Evolutionary conservation across 53 echinoderm and acorn worm species (phyloP).

Genomic region (Apostichopus leukothele): DNA sequence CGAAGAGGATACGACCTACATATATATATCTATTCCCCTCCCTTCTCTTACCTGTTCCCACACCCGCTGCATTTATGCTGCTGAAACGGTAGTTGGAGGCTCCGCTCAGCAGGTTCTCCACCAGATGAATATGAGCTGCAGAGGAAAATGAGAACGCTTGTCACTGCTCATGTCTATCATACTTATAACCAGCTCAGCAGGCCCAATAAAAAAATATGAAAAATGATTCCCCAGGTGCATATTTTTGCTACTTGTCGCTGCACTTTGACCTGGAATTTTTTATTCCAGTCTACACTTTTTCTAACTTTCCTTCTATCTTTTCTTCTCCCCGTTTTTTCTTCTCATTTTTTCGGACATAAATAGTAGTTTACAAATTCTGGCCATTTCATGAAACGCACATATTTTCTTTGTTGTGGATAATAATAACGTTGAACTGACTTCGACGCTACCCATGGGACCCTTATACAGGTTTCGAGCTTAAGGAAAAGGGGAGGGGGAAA

Average conservation of each 20-base stretch:
- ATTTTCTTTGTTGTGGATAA: no score
- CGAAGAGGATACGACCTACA: no score
- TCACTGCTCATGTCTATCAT: background rate
- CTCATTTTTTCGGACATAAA: background rate
- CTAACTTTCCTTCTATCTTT: no score
- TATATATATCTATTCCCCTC: no score
- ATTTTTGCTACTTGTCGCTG: background rate
- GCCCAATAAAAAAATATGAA: background rate
- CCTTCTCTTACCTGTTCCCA: constrained; percentile 47
- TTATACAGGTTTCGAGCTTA: no score
- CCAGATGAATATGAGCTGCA: constrained; percentile 89
- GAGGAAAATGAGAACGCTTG: background rate
- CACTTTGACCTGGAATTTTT: no score
- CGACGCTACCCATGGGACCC: no score
- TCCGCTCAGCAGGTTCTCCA: constrained; percentile 85
- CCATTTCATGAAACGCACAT: no score
- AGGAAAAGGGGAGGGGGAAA: no score
- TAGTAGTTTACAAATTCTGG: no score
- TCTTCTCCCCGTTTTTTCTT: background rate
- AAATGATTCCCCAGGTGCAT: background rate
- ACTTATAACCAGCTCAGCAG: background rate
- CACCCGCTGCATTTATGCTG: constrained; percentile 49
- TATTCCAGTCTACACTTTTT: no score
- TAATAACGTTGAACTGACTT: no score
- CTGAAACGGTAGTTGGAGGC: constrained; percentile 58